Percentiles rank a stretch among this genome's conserved stretches.
Evolutionary conservation across 2,888 invertebrate species (phyloP).

Genomic region (Seladonia tumulorum): DNA sequence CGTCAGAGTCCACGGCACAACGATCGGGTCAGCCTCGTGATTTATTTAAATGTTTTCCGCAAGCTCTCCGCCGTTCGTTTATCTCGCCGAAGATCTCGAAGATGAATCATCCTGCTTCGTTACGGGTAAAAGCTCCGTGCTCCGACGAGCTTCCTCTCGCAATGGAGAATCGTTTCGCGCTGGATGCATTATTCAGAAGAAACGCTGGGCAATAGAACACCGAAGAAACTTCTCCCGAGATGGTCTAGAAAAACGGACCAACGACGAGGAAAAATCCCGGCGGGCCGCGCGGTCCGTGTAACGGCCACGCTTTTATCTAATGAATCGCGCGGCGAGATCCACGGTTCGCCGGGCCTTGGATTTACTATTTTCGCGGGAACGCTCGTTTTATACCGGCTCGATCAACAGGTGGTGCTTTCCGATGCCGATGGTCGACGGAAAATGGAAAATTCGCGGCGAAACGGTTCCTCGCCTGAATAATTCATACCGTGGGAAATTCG

Average conservation of each 20-base stretch:
- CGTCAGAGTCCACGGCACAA: background rate
- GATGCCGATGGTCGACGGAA: background rate
- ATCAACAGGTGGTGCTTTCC: slow-evolving; percentile 35
- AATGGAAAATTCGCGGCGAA: background rate
- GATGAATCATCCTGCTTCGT: slow-evolving; percentile 47
- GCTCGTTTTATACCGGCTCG: background rate
- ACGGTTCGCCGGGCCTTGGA: background rate
- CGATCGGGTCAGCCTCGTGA: background rate
- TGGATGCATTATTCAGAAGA: slow-evolving; percentile 78
- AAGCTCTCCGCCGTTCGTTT: background rate
- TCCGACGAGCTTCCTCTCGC: background rate
- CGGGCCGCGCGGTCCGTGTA: background rate
- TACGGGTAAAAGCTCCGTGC: slow-evolving; percentile 29
- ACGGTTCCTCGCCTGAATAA: background rate
- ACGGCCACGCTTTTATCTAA: slow-evolving; percentile 34
- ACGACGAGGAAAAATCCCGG: background rate
- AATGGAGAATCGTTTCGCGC: slow-evolving; percentile 8
- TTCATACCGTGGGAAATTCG: background rate
- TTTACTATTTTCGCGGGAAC: background rate
- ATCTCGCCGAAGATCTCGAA: slow-evolving; percentile 11
- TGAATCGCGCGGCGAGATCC: slow-evolving; percentile 1
- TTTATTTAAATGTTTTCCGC: background rate
- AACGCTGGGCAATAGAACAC: slow-evolving; percentile 33
- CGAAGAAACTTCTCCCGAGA: slow-evolving; percentile 5
- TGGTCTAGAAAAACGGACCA: background rate